Evolutionary conservation across 2,113 vertebrate species (phyloP).

Genomic region (Mesoclemmys tuberculata): DNA sequence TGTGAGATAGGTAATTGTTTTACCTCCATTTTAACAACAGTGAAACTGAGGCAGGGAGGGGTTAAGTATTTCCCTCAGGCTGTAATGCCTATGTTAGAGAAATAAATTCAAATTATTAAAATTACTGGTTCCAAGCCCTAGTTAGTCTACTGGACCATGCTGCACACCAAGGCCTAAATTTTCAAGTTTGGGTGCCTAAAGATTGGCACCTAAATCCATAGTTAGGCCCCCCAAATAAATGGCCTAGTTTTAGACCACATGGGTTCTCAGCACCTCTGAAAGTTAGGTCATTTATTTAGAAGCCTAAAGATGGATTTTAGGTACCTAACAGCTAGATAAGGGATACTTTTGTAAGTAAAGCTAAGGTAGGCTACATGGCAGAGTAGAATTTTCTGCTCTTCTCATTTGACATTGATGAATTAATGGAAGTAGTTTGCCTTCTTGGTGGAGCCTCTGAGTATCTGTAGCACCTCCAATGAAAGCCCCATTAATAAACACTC

Average conservation of each 20-base stretch:
- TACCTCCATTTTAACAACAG: neutral
- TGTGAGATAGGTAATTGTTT: neutral
- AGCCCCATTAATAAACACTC: constrained; percentile 93
- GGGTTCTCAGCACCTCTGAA: neutral
- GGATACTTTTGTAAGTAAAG: neutral
- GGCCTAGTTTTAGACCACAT: neutral
- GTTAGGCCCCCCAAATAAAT: neutral
- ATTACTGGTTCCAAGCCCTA: neutral
- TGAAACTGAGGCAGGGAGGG: neutral
- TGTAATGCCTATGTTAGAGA: neutral
- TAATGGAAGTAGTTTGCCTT: constrained; percentile 89
- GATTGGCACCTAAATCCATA: neutral
- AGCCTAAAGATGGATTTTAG: neutral
- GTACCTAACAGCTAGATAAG: neutral
- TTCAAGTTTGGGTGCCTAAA: neutral
- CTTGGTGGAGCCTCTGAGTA: constrained; percentile 87
- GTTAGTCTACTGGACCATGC: neutral
- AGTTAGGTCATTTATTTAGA: neutral
- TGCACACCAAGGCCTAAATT: neutral
- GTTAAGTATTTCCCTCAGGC: neutral
- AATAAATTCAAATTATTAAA: neutral
- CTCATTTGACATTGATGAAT: constrained; percentile 84
- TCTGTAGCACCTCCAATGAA: constrained; percentile 94
- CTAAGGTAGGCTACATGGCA: neutral
- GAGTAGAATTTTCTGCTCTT: constrained; percentile 13